Conservation (phyloP, 2,797 vertebrate genomes). For the Anabacerthia variegaticeps region DNA sequence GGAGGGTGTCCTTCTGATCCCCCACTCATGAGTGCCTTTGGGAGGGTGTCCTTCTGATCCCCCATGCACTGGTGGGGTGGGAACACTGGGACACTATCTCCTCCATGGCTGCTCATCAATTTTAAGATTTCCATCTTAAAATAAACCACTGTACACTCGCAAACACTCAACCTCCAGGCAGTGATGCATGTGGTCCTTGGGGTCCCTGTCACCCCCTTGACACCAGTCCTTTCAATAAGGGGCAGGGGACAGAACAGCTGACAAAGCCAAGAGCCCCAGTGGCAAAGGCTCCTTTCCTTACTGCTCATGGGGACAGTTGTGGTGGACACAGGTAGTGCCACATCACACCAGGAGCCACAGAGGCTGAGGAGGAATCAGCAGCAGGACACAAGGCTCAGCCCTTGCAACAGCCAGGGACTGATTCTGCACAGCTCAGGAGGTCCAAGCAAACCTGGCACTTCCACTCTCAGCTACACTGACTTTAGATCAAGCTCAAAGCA, state of each 20-base stretch:
- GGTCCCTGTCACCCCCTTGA: rapidly evolving
- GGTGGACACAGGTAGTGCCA: neutral
- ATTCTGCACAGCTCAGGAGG: neutral
- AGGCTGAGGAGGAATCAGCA: neutral
- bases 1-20: too few species aligned
- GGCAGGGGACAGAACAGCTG: neutral
- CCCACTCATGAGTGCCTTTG: rapidly evolving
- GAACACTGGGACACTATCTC: rapidly evolving
- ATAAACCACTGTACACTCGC: neutral
- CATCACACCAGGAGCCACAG: neutral
- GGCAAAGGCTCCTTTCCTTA: neutral
- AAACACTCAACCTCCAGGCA: neutral
- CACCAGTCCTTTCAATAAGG: rapidly evolving
- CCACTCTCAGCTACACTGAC: neutral
- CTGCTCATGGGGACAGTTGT: neutral
- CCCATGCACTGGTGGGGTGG: rapidly evolving
- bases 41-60: neutral
- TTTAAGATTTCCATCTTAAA: neutral
- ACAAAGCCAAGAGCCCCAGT: neutral
- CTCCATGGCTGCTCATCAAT: rapidly evolving
- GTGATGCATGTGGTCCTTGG: rapidly evolving
- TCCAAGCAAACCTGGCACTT: neutral
- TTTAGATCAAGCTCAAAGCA: neutral
- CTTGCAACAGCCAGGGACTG: neutral
- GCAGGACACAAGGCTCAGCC: neutral